Evolutionary conservation across 2,113 vertebrate species (phyloP), one percentile per base, ranked within the genome.

Genomic region (Lates calcarifer): DNA sequence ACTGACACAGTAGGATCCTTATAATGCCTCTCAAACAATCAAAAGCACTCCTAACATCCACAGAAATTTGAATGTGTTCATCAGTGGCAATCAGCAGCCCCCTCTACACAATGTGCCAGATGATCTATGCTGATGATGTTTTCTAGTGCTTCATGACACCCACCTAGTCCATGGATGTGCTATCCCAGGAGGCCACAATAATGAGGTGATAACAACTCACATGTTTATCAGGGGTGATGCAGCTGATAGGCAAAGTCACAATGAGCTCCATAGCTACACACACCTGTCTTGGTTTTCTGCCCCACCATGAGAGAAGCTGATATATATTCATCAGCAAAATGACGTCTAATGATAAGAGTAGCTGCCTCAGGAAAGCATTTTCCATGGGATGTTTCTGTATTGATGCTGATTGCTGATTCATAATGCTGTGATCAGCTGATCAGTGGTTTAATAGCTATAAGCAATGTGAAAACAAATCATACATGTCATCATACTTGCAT

Each of bases 41-140:
- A 58, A 82, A 63, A 80, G 28, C 73, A 62, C 79, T 87, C 64
- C 20, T 2, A 65, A 43, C 71, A 82, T 55, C 77, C 53, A 71
- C 63, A 78, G 72, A 68, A 74, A 81, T 77, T 69, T 9, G 15
- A 73, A 82, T 84, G 66, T 79, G 65, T 82, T 82, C 81, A 84
- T 87, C 84, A 79, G 82, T 29, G n/a, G 63, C 73, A 81, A 87
- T 84, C 82, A 84, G 72, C 13, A 41, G 61, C 29, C n/a, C 31
- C 53, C 45, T 63, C 68, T 14, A 37, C 62, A 79, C 26, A 49
- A 45, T 60, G 55, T 0, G 58, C 51, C 56, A 47, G 62, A 73
- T 61, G 77, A 78, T 81, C 60, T 80, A 56, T 58, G 66, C 66
- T 81, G 84, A 84, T 76, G 49, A 76, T 79, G 71, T 73, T 84